These are phyloP conservation scores for Zosterops lateralis DNA, from an alignment of 2,113 vertebrate genomes.

Conservation along the genomic window DNA sequence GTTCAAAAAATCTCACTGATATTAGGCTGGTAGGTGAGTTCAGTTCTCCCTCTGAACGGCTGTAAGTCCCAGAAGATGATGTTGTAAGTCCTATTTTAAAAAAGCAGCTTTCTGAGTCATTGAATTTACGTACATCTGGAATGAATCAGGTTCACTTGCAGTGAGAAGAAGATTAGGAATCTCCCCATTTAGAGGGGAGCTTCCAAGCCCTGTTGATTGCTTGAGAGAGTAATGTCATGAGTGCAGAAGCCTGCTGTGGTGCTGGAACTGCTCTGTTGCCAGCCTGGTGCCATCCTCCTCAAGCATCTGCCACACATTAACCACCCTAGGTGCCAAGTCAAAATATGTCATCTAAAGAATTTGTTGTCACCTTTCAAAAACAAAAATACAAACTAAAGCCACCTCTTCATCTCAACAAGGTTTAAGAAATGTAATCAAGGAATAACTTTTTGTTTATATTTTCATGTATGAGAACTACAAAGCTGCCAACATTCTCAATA, in stretches of 20 bases:
- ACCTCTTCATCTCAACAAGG: not conserved
- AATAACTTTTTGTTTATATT: not conserved
- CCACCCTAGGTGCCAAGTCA: not conserved
- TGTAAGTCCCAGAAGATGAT: not conserved
- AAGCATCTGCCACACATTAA: not conserved
- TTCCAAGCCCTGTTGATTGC: not conserved
- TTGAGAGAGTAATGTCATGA: not conserved
- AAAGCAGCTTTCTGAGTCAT: constrained; percentile 39
- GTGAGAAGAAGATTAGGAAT: constrained; percentile 51
- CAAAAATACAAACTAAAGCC: not conserved
- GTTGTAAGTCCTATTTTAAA: not conserved
- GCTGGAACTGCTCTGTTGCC: not conserved
- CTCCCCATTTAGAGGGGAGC: not conserved
- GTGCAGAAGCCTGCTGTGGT: not conserved
- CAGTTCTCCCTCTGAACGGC: constrained; percentile 7
- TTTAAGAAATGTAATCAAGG: not conserved
- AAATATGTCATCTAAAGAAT: not conserved
- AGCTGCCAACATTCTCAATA: not conserved
- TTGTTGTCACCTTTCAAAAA: not conserved
- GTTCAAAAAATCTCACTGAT: not conserved
- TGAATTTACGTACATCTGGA: constrained; percentile 65
- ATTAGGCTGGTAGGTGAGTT: constrained; percentile 8
- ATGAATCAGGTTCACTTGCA: constrained; percentile 52
- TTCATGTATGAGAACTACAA: not conserved
- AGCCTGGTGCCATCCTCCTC: not conserved